Conservation (phyloP, 2,113 vertebrate species). For the Archilochus colubris region DNA sequence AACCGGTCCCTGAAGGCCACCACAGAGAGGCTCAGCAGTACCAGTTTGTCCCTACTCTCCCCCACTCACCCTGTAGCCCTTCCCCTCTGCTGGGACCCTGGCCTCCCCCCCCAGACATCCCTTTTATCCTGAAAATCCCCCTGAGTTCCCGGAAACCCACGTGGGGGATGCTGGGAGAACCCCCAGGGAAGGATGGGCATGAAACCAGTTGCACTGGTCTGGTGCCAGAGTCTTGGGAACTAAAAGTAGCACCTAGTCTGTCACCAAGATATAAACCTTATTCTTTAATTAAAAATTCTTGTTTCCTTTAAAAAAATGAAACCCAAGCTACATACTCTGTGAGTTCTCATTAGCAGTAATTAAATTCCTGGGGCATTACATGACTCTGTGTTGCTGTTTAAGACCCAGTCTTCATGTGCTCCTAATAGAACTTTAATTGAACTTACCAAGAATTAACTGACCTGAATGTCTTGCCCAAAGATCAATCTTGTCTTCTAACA, state of each 20-base stretch:
- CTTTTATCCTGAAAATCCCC: neutral
- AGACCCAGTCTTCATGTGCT: neutral
- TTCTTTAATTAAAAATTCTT: neutral
- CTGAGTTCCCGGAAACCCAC: accelerated
- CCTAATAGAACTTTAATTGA: neutral
- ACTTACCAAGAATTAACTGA: neutral
- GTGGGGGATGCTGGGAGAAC: accelerated
- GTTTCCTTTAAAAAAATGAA: neutral
- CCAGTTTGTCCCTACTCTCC: neutral
- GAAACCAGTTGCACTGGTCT: accelerated
- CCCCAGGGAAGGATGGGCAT: neutral
- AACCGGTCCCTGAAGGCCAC: neutral
- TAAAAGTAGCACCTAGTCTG: neutral
- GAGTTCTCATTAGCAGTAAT: neutral
- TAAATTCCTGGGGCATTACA: neutral
- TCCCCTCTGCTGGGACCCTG: neutral
- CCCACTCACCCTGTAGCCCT: neutral
- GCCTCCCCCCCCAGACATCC: neutral
- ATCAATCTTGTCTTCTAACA: neutral
- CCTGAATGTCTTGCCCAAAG: neutral
- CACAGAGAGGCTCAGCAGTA: neutral
- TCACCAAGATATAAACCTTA: neutral
- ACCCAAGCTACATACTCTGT: neutral
- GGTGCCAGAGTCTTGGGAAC: neutral
- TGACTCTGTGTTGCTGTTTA: neutral